Evolutionary conservation across 2,888 invertebrate species (phyloP), one percentile per base, ranked within the genome.

Genomic region (Yponomeuta plumbellus): DNA sequence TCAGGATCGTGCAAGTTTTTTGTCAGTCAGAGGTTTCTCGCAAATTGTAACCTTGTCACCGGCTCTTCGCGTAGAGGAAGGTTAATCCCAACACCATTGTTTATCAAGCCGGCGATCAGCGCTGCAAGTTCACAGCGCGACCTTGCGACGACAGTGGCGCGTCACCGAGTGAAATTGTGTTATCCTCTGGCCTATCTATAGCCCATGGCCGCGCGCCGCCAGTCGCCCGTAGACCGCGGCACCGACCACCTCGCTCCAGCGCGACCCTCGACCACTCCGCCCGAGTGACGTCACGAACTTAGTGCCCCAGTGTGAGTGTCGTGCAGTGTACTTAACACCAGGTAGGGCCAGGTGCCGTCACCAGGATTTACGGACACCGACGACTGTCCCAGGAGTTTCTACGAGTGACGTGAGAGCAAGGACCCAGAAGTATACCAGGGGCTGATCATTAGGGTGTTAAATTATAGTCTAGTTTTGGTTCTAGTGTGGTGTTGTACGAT

Each of bases 221-320:
- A 92, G 91, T 92, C 89, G 90, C 86, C 84, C 81, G 86, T 84
- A 83, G 84, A 84, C 88, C 85, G 88, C 86, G 89, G 79, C 78
- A 85, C 91, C 84, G 88, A 84, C 78, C 86, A 85, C 81, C 86
- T 81, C 85, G 82, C 84, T 86, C 85, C 87, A 86, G 86, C 86
- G 82, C 86, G 87, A 88, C 88, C 88, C 88, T 87, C 85, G 81
- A 70, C 76, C 78, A 66, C 65, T 66, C 65, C 22, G 20, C 39
- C n/a, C 52, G 89, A 88, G 88, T 88, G 88, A 88, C 85, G 90
- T 88, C 62, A 68, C 56, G 26, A 52, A 52, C 44, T 52, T 52
- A 52, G 44, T 52, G 44, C 44, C 44, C 44, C 44, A 52, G 44
- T 52, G 44, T 52, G 44, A 17, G 44, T 52, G 17, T 13, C 17